Evolutionary conservation across 2,113 vertebrate species (phyloP), one percentile per base, ranked within the genome.

Genomic region (Anseranas semipalmata): DNA sequence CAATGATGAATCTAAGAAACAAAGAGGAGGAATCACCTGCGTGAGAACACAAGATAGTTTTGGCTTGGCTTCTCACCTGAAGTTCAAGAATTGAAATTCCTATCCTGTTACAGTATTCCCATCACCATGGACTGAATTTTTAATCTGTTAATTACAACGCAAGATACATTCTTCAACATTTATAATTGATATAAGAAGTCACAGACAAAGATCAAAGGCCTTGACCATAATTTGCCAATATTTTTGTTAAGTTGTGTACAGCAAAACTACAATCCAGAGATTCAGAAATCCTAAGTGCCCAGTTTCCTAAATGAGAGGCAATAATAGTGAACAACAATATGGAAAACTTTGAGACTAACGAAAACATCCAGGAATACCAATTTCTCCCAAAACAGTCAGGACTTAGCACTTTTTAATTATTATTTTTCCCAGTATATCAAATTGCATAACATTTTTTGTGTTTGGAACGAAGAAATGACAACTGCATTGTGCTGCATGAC

Each of bases 1-100:
- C 73, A 83, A 83, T 82, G 87, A 87, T 94, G 94, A 77, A 91
- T 62, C 14, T 30, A 55, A 80, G 90, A 94, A 95, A 87, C 78
- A 88, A 85, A 93, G 62, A 95, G 75, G 58, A 93, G 87, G 82
- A 93, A 88, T 83, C 71, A 93, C 79, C 75, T 91, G 79, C 0
- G 0, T 74, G 63, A 91, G 78, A 88, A 90, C 63, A 67, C 27
- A 58, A 67, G 46, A 56, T 15, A 62, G 37, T 89, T 78, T 77
- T 93, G 94, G 70, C 76, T 88, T 74, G n/a, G 60, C 76, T 95
- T 95, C 76, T 89, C 84, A 73, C 37, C 65, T 35, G 43, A 59
- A 90, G 67, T 65, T 93, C 53, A 56, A 32, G 78, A 79, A 30
- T 4, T 67, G 78, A 68, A 89, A 85, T 74, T 94, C 59, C 65